Evolutionary conservation across 1,140 invertebrate genomes (phyloP), one percentile per base, ranked within the genome.

Genomic region (Latrodectus geometricus): DNA sequence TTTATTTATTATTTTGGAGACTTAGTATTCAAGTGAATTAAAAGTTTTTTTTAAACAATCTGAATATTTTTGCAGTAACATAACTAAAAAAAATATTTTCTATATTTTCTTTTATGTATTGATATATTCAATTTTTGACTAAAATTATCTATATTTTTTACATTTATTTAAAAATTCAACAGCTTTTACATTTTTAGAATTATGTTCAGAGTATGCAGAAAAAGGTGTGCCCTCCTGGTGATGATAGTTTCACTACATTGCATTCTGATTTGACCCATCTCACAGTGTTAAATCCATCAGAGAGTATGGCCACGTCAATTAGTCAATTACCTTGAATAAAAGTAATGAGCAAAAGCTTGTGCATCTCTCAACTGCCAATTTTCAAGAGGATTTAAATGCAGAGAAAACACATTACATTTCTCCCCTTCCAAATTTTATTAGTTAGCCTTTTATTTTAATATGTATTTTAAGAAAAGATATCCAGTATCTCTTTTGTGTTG

Each of bases 141-240:
- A 17, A n/a, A n/a, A n/a, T n/a, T n/a, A 66, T 66, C 9, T 66
- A 11, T n/a, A 66, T 8, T 66, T 66, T 0, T 70, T 70, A 20
- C 8, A 9, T 72, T 72, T 72, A 0, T 73, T 86, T 78, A 75
- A 9, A 23, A 35, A 23, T 72, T 15, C 11, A 48, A 49, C 49
- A 76, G 15, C 12, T 21, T 35, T 17, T 88, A 88, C 35, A 87
- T 90, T 92, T 89, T 66, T 92, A 96, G 95, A 95, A 94, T 90
- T 96, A 95, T 90, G 95, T 96, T 14, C 95, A 96, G 90, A 94
- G 94, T 56, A 91, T 96, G 87, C 95, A 96, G 90, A 94, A 95
- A 90, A 95, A 94, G 88, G 91, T 92, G 9, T 93, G 92, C 89
- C 92, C 93, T 88, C 93, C 93, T 83, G 92, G 93, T 77, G 93